phyloP scores from a whole-genome alignment of 2,888 invertebrate species.

The Mallateleia sp. region DNA sequence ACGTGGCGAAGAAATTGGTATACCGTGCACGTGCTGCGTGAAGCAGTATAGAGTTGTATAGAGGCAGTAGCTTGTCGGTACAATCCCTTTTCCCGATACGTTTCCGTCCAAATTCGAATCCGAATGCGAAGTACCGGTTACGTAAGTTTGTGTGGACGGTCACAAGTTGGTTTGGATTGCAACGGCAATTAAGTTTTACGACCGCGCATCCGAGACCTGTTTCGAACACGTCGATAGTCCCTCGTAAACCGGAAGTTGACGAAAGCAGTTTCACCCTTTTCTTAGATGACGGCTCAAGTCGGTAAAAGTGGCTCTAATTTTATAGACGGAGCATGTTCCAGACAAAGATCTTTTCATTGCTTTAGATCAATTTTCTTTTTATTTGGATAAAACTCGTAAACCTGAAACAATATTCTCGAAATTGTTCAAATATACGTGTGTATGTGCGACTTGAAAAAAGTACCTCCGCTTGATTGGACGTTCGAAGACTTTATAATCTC shows the following conservation, averaged over 20 bases:
- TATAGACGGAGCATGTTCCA: conserved; percentile 75
- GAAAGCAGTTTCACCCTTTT: conserved; percentile 80
- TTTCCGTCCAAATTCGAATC: conserved; percentile 52
- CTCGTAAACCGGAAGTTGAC: conserved; percentile 84
- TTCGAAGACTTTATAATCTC: conserved; percentile 1
- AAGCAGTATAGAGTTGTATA: conserved; percentile 15
- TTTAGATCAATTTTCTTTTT: conserved; percentile 80
- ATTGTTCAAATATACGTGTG: conserved; percentile 61
- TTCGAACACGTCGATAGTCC: conserved; percentile 86
- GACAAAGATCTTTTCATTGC: conserved; percentile 73
- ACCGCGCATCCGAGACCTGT: conserved; percentile 85
- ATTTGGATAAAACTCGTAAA: conserved; percentile 76
- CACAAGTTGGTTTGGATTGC: conserved; percentile 85
- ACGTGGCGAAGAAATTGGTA: conserved; percentile 59
- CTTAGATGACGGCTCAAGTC: conserved; percentile 76
- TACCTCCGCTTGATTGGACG: conserved; percentile 3
- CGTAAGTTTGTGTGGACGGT: conserved; percentile 71
- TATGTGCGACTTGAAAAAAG: conserved; percentile 49
- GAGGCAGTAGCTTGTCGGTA: conserved; percentile 16
- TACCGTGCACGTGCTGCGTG: conserved; percentile 71
- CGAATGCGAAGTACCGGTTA: conserved; percentile 55
- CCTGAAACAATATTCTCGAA: conserved; percentile 69
- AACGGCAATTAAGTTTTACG: conserved; percentile 89
- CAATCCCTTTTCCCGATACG: conserved; percentile 75
- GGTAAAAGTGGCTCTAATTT: conserved; percentile 78